phyloP scores from a whole-genome alignment of 1,140 invertebrate species.

The Cydia amplana region DNA sequence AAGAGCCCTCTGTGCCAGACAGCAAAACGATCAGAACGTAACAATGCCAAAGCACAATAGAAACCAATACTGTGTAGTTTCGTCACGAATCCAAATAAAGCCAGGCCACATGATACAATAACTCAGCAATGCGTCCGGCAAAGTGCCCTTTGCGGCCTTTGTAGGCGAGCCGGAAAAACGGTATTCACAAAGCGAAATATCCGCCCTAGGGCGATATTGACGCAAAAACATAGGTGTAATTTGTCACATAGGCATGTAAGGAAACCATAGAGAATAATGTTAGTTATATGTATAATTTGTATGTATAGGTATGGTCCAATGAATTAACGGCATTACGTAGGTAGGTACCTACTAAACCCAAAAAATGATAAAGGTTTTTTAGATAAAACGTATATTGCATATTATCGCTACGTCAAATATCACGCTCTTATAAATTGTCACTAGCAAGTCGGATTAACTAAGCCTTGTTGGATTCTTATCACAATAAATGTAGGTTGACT shows the following conservation, averaged over 20 bases:
- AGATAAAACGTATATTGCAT: no score
- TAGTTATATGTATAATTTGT: no score
- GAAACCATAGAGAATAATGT: no score
- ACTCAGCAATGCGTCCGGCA: slow-evolving; percentile 13
- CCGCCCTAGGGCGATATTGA: slow-evolving; percentile 15
- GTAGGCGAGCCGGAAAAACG: slow-evolving; percentile 5
- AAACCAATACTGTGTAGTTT: slow-evolving; percentile 2
- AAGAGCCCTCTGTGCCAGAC: not conserved
- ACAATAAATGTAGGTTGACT: no score
- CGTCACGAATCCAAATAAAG: slow-evolving; percentile 19
- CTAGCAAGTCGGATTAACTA: no score
- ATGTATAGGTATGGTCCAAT: no score
- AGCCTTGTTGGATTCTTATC: no score
- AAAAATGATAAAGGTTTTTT: no score
- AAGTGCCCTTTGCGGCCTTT: slow-evolving; percentile 19
- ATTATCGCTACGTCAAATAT: no score
- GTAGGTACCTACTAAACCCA: no score
- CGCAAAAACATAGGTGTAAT: slow-evolving; percentile 13
- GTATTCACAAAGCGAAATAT: slow-evolving; percentile 7
- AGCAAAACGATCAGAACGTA: not conserved
- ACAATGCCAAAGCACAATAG: not conserved
- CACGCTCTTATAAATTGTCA: no score
- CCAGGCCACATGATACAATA: slow-evolving; percentile 6
- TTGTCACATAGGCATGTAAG: slow-evolving; percentile 8
- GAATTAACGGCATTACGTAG: no score